These are phyloP conservation scores for Coenonympha glycerion DNA, from an alignment of 2,888 invertebrate genomes.

Conservation along the genomic window DNA sequence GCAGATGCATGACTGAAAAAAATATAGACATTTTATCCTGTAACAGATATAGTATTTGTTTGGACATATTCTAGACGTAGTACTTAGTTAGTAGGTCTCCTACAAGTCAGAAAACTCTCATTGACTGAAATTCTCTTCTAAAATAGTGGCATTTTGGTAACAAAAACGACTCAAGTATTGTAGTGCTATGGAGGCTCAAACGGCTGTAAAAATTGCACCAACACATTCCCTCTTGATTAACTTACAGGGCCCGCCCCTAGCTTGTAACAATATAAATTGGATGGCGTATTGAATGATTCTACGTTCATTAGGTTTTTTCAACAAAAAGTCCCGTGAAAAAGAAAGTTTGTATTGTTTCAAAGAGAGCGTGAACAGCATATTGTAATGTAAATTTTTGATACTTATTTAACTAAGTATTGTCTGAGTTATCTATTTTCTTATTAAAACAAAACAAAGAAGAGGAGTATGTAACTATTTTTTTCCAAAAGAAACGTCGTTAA, in stretches of 20 bases:
- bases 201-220: conserved; percentile 58
- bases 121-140: background rate
- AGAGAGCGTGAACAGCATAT: background rate
- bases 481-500: no score
- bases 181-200: conserved; percentile 59
- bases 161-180: conserved; percentile 1
- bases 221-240: conserved; percentile 63
- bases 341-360: background rate
- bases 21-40: no score
- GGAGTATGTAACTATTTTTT: no score
- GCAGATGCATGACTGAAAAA: no score
- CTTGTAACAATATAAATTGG: conserved; percentile 9
- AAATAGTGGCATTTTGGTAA: background rate
- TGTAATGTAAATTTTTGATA: background rate
- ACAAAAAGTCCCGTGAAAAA: background rate
- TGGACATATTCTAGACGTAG: no score
- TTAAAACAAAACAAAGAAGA: no score
- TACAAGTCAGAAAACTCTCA: no score
- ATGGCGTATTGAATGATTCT: background rate
- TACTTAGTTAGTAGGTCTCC: no score
- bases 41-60: no score
- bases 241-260: conserved; percentile 29
- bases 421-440: no score
- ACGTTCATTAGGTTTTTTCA: background rate
- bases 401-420: background rate